These are phyloP conservation scores for Drosophila cardini DNA, from an alignment of 1,140 invertebrate genomes.

Conservation along the genomic window DNA sequence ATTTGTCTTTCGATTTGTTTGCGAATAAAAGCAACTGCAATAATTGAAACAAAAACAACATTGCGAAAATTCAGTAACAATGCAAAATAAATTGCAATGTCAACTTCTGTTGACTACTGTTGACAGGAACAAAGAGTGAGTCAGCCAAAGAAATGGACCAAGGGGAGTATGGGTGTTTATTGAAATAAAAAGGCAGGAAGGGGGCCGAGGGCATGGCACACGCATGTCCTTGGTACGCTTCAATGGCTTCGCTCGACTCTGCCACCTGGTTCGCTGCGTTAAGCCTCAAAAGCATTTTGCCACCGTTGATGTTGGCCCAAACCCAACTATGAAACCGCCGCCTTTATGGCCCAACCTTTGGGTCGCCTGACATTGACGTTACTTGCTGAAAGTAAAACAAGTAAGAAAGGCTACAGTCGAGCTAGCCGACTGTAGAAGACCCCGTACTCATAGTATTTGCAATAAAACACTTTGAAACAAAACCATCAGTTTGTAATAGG, in stretches of 20 bases:
- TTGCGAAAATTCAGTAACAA: slow-evolving; percentile 7
- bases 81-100: slow-evolving; percentile 39
- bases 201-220: slow-evolving; percentile 8
- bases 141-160: neutral
- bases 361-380: slow-evolving; percentile 29
- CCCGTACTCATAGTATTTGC: too few relatives aligned
- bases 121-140: neutral
- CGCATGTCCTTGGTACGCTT: slow-evolving; percentile 61
- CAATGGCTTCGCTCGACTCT: slow-evolving; percentile 44
- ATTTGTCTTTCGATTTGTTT: slow-evolving; percentile 51
- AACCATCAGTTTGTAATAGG: too few relatives aligned
- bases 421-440: too few relatives aligned
- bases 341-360: neutral
- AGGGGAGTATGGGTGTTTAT: neutral
- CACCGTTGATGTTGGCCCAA: slow-evolving; percentile 28
- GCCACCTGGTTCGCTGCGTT: slow-evolving; percentile 37
- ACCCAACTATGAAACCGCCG: neutral
- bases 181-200: neutral
- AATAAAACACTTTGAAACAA: too few relatives aligned
- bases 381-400: slow-evolving; percentile 29
- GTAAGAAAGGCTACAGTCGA: too few relatives aligned
- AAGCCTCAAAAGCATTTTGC: slow-evolving; percentile 58
- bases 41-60: slow-evolving; percentile 7
- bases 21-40: slow-evolving; percentile 22
- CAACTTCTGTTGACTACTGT: slow-evolving; percentile 37